Percentiles rank a stretch among this genome's conserved stretches.
Conservation (phyloP, 2,797 vertebrate species). For the Platalea minor region DNA sequence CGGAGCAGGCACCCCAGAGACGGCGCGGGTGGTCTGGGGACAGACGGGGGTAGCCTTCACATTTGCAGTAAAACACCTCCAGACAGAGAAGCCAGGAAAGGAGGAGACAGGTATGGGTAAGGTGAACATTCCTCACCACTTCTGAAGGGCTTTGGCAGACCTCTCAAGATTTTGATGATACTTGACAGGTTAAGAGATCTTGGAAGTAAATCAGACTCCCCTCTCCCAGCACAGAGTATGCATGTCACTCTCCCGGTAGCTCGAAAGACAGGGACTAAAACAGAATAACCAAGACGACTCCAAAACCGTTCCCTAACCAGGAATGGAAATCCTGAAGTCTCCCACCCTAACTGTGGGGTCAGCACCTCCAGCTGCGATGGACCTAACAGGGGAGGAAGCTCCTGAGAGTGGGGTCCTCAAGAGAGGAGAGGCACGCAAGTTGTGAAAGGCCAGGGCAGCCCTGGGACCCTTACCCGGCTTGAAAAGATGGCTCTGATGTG, state of each 20-base stretch:
- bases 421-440: neutral
- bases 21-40: neutral
- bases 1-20: neutral
- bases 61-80: neutral
- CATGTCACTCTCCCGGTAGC: neutral
- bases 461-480: neutral
- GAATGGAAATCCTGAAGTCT: neutral
- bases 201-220: neutral
- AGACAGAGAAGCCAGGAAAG: neutral
- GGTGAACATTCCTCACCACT: neutral
- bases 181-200: neutral
- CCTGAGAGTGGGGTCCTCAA: neutral
- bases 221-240: neutral
- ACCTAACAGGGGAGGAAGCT: neutral
- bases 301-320: neutral
- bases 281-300: neutral
- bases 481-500: neutral
- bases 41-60: neutral
- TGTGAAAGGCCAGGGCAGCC: neutral
- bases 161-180: neutral
- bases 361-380: neutral
- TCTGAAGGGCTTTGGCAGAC: neutral
- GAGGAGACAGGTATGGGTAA: rapidly evolving
- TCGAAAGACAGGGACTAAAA: neutral
- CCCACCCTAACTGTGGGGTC: neutral